These are phyloP conservation scores for Ophioderma brevispina DNA, from an alignment of 35 echinoderm and acorn worm genomes.

Conservation along the genomic window DNA sequence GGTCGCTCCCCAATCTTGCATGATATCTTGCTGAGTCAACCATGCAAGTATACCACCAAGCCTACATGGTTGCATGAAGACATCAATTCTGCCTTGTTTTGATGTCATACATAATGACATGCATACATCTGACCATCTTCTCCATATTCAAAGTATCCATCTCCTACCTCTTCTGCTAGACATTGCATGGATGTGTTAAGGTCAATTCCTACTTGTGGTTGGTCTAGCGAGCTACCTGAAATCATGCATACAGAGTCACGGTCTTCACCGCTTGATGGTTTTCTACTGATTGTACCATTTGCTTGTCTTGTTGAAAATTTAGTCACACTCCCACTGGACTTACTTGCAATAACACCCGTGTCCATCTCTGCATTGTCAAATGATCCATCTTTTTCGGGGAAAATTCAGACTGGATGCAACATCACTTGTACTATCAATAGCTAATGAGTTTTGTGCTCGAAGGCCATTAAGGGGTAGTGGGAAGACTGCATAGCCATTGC, in stretches of 20 bases:
- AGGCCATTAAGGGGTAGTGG: neutral
- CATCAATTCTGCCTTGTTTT: too few species aligned
- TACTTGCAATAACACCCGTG: conserved; percentile 53
- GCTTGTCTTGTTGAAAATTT: conserved; percentile 71
- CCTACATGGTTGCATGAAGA: too few species aligned
- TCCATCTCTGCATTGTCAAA: neutral
- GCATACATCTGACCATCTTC: conserved; percentile 58
- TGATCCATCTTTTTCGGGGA: neutral
- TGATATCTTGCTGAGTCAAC: too few species aligned
- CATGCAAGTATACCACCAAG: too few species aligned
- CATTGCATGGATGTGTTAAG: neutral
- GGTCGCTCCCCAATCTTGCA: too few species aligned
- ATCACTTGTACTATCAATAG: neutral
- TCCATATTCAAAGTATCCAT: conserved; percentile 35
- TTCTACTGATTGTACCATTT: conserved; percentile 46
- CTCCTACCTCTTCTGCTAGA: conserved; percentile 1
- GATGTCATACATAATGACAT: conserved; percentile 74
- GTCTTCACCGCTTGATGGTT: conserved; percentile 38
- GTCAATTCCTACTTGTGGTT: conserved; percentile 3
- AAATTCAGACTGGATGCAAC: neutral
- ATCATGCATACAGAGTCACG: neutral
- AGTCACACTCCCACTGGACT: conserved; percentile 78
- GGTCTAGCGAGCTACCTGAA: neutral
- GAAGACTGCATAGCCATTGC: neutral
- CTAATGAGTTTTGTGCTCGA: neutral